Base-by-base conservation (phyloP, 2,888 invertebrate genomes). In the Zootermopsis nevadensis region DNA sequence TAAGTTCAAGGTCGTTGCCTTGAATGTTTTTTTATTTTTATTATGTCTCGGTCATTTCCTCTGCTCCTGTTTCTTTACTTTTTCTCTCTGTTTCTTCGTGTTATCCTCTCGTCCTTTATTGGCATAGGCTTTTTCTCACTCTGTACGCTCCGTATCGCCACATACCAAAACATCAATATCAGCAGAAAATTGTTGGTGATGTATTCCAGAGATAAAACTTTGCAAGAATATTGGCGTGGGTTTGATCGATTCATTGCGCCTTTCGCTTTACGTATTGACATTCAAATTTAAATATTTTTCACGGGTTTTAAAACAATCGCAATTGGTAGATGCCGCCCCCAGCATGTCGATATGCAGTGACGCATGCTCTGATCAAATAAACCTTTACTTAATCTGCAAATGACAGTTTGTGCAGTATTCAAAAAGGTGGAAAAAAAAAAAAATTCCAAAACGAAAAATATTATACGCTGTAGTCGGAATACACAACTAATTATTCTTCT, bases 361-460 rank as follows among this genome's bases (percentile, higher is more conserved):
- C 38, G 74, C 38, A 38, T 15, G 38, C 42, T 8, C 33, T 38
- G 42, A 74, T 74, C 74, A 74, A 74, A 74, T 74, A 74, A 74
- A 38, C 42, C 74, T 38, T 38, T n/a, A 74, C 74, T 42, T 74
- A 74, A 74, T 74, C 74, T 74, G 74, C 38, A 38, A 38, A 33
- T 74, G 74, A 30, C 74, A 74, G 38, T 1, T 42, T n/a, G 38
- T n/a, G n/a, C 35, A 33, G n/a, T 74, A 74, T 74, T 74, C 74
- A 74, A 38, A 74, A 74, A 42, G 74, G 24, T 38, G 74, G 38
- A 74, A 74, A 74, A 74, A 74, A n/a, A 74, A 74, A 74, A 74
- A 74, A 74, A n/a, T 74, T 74, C n/a, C n/a, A 22, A 74, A 74
- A 74, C 38, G 38, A 74, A 74, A 74, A 74, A 74, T 74, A 35